Percentiles rank a stretch among this genome's conserved stretches.
Evolutionary conservation across 1,140 invertebrate species (phyloP).

Genomic region (Drosophila persimilis): DNA sequence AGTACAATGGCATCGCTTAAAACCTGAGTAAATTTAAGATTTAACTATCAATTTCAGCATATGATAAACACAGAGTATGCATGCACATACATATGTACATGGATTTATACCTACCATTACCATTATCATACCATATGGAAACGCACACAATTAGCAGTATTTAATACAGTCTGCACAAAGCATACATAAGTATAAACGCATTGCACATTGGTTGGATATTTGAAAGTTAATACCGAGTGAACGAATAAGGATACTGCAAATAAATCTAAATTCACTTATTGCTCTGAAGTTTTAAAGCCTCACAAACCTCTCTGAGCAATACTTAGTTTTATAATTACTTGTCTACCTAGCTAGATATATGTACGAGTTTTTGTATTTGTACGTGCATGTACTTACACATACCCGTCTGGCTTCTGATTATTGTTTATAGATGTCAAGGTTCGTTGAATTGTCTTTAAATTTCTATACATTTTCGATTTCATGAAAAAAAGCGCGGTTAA

Average conservation of each 20-base stretch:
- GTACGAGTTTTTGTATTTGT: too few species aligned
- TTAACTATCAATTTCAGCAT: slow-evolving; percentile 2
- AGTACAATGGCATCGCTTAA: slow-evolving; percentile 95
- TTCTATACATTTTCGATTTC: slow-evolving; percentile 6
- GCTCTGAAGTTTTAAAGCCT: slow-evolving; percentile 14
- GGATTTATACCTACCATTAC: slow-evolving; percentile 25
- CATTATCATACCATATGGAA: slow-evolving; percentile 15
- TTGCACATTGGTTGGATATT: slow-evolving; percentile 4
- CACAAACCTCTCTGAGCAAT: slow-evolving; percentile 6
- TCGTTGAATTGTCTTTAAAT: background rate
- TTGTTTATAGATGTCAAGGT: slow-evolving; percentile 8
- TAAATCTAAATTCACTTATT: slow-evolving; percentile 7
- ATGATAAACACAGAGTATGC: slow-evolving; percentile 16
- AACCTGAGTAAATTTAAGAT: slow-evolving; percentile 88
- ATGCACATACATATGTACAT: slow-evolving; percentile 23
- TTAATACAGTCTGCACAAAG: slow-evolving; percentile 38
- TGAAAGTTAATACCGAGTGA: background rate
- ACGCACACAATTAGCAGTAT: slow-evolving; percentile 14
- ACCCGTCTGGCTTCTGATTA: background rate
- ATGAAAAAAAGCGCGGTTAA: slow-evolving; percentile 3
- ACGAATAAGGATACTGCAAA: slow-evolving; percentile 1
- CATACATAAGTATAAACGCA: slow-evolving; percentile 14
- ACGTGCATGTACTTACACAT: slow-evolving; percentile 12
- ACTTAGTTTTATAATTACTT: slow-evolving; percentile 29
- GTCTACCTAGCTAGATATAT: background rate